Percentiles rank a stretch among this genome's conserved stretches.
Evolutionary conservation across 2,113 vertebrate species (phyloP).

Genomic region (Malaclemys terrapin): DNA sequence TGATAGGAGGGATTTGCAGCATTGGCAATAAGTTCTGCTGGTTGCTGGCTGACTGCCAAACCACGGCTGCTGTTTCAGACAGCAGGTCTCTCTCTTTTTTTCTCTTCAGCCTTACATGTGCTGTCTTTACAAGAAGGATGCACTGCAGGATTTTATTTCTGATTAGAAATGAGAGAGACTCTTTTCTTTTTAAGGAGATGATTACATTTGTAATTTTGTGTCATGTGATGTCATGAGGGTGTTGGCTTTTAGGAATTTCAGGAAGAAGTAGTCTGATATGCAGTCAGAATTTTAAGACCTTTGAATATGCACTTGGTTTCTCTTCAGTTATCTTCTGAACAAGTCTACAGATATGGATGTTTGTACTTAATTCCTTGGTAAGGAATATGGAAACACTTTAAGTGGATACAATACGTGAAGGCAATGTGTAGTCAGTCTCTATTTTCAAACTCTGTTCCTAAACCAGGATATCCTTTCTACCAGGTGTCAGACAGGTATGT

Average conservation of each 20-base stretch:
- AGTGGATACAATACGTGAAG: constrained; percentile 53
- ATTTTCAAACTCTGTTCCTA: constrained; percentile 82
- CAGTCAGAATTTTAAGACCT: constrained; percentile 69
- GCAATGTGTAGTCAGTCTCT: constrained; percentile 86
- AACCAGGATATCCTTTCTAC: constrained; percentile 82
- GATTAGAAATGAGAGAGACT: constrained; percentile 42
- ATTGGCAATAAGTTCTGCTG: constrained; percentile 78
- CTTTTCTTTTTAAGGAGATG: constrained; percentile 4
- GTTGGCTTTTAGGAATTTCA: constrained; percentile 76
- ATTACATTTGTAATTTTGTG: constrained; percentile 57
- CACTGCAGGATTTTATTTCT: constrained; percentile 52
- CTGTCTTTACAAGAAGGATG: neutral
- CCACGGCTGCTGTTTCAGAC: constrained; percentile 63
- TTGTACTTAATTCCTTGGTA: accelerated
- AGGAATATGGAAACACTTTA: constrained; percentile 35
- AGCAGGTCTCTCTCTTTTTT: constrained; percentile 36
- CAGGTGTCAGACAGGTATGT: constrained; percentile 89
- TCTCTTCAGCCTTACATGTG: constrained; percentile 27
- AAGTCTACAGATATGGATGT: constrained; percentile 7
- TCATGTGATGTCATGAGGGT: constrained; percentile 81
- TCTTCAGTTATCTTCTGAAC: constrained; percentile 41
- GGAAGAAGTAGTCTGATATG: constrained; percentile 73
- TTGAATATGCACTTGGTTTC: constrained; percentile 33
- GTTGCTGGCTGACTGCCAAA: constrained; percentile 80
- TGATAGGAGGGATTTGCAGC: constrained; percentile 77